Evolutionary conservation across 2,113 vertebrate species (phyloP), one percentile per base, ranked within the genome.

Genomic region (Vimba vimba): DNA sequence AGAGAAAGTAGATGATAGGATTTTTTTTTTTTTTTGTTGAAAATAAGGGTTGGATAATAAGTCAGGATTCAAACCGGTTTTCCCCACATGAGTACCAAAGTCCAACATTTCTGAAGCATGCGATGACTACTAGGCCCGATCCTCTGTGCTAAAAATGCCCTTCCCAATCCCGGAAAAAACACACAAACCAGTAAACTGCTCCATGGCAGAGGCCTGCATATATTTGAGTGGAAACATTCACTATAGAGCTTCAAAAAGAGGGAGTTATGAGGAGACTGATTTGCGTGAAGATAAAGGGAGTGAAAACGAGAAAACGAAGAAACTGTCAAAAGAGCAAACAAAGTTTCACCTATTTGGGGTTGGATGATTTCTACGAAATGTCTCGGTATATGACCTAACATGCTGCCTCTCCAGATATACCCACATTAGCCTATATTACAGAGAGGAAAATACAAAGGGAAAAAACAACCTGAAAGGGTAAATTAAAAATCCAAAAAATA

Each of bases 401-500:
- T 81, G 79, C 79, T 64, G 59, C 79, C 79, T 81, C 79, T 64
- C 59, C 86, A 86, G 55, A 87, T 77, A 30, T 55, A 90, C 84
- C 85, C 87, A 64, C 85, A 87, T 86, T 6, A 69, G 25, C 6
- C 85, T 79, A 57, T 9, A 55, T n/a, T 30, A 82, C 45, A 82
- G 62, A 75, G 25, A 88, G 52, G 25, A 79, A 87, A 30, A 74
- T n/a, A 36, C 73, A 78, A 68, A 36, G 66, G 83, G 76, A 66
- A 57, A 86, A 77, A 80, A 87, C 88, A 84, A 82, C 52, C 80
- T 87, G 74, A 71, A 64, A 57, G 55, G 82, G 86, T 73, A 80
- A 92, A 94, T 92, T 92, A 93, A 92, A 93, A 92, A 91, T 94
- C 93, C 75, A 90, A 95, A 95, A 95, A 94, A 95, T 93, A 91